Evolutionary conservation across 2,797 vertebrate species (phyloP).

Genomic region (Scolopax bukidnonensis): DNA sequence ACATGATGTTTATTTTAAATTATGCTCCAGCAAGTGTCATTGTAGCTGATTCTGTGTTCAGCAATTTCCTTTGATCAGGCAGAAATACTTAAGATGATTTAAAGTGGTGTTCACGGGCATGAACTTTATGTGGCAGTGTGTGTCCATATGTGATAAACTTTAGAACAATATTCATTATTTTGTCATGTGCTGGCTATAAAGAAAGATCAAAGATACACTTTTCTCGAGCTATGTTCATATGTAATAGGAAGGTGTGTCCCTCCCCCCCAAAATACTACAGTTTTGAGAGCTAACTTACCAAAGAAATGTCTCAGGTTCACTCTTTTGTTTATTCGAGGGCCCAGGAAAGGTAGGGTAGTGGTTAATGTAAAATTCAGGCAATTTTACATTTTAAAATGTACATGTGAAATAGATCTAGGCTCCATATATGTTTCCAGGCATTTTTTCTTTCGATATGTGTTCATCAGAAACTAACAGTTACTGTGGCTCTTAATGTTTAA

Average conservation of each 20-base stretch:
- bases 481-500: background rate
- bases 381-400: background rate
- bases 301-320: background rate
- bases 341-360: background rate
- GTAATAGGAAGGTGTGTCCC: background rate
- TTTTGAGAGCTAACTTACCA: background rate
- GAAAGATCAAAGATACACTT: background rate
- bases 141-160: background rate
- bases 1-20: constrained; percentile 41
- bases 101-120: background rate
- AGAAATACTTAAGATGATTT: background rate
- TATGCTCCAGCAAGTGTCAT: background rate
- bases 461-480: background rate
- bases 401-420: background rate
- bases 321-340: background rate
- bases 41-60: constrained; percentile 3
- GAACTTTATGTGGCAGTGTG: background rate
- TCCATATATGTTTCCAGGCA: background rate
- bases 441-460: background rate
- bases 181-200: background rate
- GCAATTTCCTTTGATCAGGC: constrained; percentile 12
- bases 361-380: background rate
- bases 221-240: background rate
- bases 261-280: background rate
- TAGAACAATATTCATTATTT: background rate